These are phyloP conservation scores for Merluccius polli DNA, from an alignment of 2,797 vertebrate species.

Conservation along the genomic window DNA sequence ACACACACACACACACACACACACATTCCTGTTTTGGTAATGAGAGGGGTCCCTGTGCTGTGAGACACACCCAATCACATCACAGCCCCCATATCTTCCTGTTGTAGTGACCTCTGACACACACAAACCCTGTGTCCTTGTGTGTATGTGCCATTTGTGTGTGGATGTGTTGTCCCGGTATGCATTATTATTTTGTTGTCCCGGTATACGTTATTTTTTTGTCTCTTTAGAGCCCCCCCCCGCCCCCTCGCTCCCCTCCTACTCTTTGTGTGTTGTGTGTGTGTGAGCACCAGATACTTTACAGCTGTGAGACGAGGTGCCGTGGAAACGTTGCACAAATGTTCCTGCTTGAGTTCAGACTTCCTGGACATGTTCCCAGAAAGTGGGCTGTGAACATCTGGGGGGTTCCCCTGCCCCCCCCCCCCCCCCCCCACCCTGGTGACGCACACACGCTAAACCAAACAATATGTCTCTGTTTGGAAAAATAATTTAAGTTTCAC, in stretches of 20 bases:
- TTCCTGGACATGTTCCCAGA: constrained; percentile 52
- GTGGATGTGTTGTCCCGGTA: not conserved
- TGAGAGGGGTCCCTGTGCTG: constrained; percentile 29
- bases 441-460: constrained; percentile 61
- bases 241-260: not conserved
- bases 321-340: constrained; percentile 55
- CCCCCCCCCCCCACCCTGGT: constrained; percentile 12
- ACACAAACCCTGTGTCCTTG: not conserved
- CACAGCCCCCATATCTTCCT: constrained; percentile 26
- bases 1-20: constrained; percentile 16
- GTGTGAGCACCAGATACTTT: constrained; percentile 43
- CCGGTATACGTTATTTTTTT: not conserved
- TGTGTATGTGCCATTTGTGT: constrained; percentile 3
- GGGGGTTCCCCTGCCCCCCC: constrained; percentile 50
- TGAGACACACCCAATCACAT: constrained; percentile 26
- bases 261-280: not conserved
- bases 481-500: constrained; percentile 53
- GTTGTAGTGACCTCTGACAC: constrained; percentile 5
- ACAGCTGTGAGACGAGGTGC: constrained; percentile 47
- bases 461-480: constrained; percentile 64
- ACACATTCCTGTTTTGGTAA: constrained; percentile 2
- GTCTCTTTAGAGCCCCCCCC: constrained; percentile 10
- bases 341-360: constrained; percentile 46
- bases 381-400: constrained; percentile 43
- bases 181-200: not conserved